Evolutionary conservation across 2,113 vertebrate species (phyloP).

Genomic region (Cavia aperea): DNA sequence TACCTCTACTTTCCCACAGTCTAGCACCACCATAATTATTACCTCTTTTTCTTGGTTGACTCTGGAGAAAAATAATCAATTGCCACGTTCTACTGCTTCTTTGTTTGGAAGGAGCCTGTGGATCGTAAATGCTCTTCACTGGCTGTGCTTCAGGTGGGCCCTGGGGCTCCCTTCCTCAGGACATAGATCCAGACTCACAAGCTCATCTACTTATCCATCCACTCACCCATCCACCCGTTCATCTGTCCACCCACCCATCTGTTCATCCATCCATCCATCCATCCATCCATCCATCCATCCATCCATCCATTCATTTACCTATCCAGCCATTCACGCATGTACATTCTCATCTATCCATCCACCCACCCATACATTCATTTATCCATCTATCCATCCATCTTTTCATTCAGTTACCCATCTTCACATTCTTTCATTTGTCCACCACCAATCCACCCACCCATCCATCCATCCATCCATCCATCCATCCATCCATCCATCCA

Average conservation of each 20-base stretch:
- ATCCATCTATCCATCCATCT: background rate
- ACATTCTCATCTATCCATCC: background rate
- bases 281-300: background rate
- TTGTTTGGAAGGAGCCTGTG: background rate
- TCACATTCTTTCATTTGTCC: background rate
- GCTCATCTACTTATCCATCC: background rate
- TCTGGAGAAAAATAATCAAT: background rate
- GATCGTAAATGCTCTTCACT: no score
- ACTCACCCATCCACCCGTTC: background rate
- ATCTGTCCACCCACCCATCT: fast-evolving
- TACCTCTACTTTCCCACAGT: background rate
- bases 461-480: background rate
- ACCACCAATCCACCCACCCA: background rate
- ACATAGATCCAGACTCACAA: background rate
- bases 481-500: no score
- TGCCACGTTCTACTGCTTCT: background rate
- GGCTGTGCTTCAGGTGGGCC: background rate
- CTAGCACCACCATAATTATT: background rate
- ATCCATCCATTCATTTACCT: background rate
- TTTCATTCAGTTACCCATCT: no score
- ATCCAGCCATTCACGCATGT: background rate
- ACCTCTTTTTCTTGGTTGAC: background rate
- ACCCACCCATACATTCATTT: background rate
- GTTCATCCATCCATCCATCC: background rate
- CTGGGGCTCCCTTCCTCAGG: background rate